These are phyloP conservation scores for Drosophila cardini DNA, from an alignment of 1,140 invertebrate genomes.

Conservation along the genomic window DNA sequence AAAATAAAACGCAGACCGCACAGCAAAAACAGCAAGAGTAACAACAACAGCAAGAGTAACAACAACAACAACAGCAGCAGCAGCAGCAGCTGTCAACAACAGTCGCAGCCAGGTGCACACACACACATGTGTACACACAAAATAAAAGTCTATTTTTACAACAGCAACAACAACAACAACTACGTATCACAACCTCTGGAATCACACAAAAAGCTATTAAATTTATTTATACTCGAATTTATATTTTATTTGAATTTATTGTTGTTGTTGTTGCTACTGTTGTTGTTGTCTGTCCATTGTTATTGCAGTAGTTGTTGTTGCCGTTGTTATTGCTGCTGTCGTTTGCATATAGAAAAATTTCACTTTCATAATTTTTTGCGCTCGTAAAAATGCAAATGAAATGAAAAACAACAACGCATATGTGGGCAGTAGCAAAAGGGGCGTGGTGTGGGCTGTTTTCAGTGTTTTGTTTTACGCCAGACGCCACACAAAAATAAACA, in stretches of 20 bases:
- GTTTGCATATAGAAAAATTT: conserved; percentile 47
- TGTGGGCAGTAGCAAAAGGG: neutral
- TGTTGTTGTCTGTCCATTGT: conserved; percentile 37
- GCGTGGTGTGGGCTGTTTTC: conserved; percentile 6
- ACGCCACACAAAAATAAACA: conserved; percentile 13
- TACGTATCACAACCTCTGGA: conserved; percentile 22
- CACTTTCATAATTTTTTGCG: conserved; percentile 74
- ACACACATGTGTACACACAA: conserved; percentile 34
- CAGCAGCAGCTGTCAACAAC: conserved; percentile 26
- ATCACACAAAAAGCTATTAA: conserved; percentile 40
- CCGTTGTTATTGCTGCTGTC: conserved; percentile 15
- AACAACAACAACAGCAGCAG: conserved; percentile 28
- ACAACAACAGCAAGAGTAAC: conserved; percentile 15
- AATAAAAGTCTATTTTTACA: conserved; percentile 46
- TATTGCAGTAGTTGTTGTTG: conserved; percentile 24
- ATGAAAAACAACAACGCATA: conserved; percentile 45
- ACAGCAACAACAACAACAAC: conserved; percentile 34
- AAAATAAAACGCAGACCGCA: conserved; percentile 63
- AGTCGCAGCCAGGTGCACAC: conserved; percentile 38
- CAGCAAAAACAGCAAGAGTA: conserved; percentile 29
- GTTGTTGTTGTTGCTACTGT: conserved; percentile 6
- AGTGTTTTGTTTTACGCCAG: neutral
- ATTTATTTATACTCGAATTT: conserved; percentile 53
- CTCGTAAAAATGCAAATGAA: conserved; percentile 72
- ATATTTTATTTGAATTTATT: conserved; percentile 73